Evolutionary conservation across 1,140 invertebrate genomes (phyloP).

Genomic region (Drosophila biarmipes): DNA sequence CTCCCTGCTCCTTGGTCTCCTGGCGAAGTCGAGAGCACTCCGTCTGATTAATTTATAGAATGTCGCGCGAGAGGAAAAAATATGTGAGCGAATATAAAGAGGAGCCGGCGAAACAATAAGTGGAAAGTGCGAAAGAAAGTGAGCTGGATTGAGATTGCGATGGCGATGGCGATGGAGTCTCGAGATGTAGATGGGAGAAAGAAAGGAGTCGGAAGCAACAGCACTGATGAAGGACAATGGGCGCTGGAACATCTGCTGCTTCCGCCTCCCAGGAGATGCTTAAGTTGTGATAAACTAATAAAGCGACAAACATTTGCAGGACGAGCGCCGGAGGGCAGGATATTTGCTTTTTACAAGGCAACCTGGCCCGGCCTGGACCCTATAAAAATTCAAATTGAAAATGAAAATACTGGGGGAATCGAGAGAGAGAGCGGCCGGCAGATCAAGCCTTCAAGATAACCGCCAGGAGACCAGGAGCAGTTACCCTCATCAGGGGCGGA

Average conservation of each 20-base stretch:
- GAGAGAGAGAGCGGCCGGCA: conserved; percentile 55
- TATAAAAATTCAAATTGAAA: conserved; percentile 82
- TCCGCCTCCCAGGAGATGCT: conserved; percentile 62
- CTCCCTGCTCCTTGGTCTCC: background rate
- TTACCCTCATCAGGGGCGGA: conserved; percentile 68
- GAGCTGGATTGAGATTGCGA: conserved; percentile 19
- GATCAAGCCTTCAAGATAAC: conserved; percentile 58
- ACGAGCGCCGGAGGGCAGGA: conserved; percentile 42
- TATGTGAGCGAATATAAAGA: conserved; percentile 36
- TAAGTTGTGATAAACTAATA: conserved; percentile 78
- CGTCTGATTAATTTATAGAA: conserved; percentile 81
- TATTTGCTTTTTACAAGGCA: conserved; percentile 78
- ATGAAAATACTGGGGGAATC: conserved; percentile 63
- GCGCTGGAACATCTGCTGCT: conserved; percentile 55
- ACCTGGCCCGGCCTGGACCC: background rate
- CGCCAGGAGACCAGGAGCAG: conserved; percentile 9
- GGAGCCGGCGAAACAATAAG: conserved; percentile 59
- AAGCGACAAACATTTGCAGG: conserved; percentile 71
- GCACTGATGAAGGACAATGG: conserved; percentile 42
- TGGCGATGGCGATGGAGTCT: conserved; percentile 6
- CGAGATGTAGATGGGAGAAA: background rate
- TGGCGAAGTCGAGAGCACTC: conserved; percentile 55
- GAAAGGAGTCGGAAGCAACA: conserved; percentile 11
- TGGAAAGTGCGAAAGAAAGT: conserved; percentile 56
- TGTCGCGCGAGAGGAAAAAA: conserved; percentile 56